Conservation (phyloP, 2,797 vertebrate genomes). For the Sebastiscus albofasciatus region DNA sequence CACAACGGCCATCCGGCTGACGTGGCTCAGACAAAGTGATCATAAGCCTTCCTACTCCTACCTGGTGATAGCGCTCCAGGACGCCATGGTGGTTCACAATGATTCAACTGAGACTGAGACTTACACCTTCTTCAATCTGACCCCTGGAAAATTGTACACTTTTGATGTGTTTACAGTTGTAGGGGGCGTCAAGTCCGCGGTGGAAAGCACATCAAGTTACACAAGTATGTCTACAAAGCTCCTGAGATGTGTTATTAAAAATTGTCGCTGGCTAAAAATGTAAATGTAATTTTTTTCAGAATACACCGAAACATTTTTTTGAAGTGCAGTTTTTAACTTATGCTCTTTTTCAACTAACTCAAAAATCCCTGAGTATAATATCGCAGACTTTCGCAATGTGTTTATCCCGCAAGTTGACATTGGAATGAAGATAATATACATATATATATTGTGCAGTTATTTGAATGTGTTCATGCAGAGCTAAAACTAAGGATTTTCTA, state of each 20-base stretch:
- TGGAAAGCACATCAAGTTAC: not conserved
- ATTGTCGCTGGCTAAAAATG: not conserved
- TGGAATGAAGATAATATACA: too few species aligned
- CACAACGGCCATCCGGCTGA: conserved; percentile 54
- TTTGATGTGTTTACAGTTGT: conserved; percentile 61
- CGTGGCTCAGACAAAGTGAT: conserved; percentile 59
- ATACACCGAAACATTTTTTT: too few species aligned
- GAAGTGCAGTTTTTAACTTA: too few species aligned
- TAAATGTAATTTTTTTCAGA: too few species aligned
- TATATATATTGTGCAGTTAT: too few species aligned
- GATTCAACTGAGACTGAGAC: not conserved
- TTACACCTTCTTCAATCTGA: conserved; percentile 35
- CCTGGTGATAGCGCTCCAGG: conserved; percentile 15
- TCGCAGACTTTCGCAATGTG: too few species aligned
- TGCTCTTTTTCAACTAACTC: too few species aligned
- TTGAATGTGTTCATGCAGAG: not conserved
- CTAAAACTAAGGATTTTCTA: not conserved
- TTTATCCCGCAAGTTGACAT: too few species aligned
- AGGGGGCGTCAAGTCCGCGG: conserved; percentile 37
- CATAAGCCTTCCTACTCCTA: conserved; percentile 59
- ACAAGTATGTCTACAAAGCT: conserved; percentile 67
- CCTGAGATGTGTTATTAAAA: not conserved
- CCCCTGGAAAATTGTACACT: conserved; percentile 56
- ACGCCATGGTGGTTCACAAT: fast-evolving
- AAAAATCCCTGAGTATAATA: too few species aligned